These are phyloP conservation scores for Aplodontia rufa DNA, from an alignment of 2,113 vertebrate genomes.

Conservation along the genomic window DNA sequence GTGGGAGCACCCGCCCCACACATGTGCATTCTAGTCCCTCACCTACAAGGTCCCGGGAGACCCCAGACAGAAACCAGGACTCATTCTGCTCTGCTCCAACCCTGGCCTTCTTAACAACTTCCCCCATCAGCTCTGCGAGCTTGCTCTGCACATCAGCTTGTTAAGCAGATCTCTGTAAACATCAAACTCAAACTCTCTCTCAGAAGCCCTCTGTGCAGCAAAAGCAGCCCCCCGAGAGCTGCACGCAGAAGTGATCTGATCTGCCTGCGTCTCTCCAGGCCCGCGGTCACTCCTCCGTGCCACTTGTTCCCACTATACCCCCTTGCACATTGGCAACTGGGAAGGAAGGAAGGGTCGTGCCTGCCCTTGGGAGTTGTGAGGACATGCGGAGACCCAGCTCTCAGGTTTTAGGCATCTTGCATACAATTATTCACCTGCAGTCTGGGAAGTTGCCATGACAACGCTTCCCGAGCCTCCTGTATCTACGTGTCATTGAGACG, in stretches of 20 bases:
- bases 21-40: neutral
- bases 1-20: neutral
- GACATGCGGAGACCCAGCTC: neutral
- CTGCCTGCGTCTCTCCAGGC: neutral
- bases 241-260: neutral
- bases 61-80: neutral
- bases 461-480: neutral
- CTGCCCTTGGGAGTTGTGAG: neutral
- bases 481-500: conserved; percentile 18
- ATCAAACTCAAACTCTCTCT: neutral
- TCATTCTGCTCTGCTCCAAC: neutral
- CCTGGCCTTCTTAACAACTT: neutral
- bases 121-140: neutral
- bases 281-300: neutral
- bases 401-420: conserved; percentile 30
- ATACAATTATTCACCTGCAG: conserved; percentile 25
- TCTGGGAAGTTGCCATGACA: conserved; percentile 56
- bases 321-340: neutral
- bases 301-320: neutral
- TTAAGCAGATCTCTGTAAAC: conserved; percentile 14
- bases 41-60: neutral
- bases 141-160: neutral
- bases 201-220: neutral
- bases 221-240: neutral
- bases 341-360: neutral